Evolutionary conservation across 2,797 vertebrate genomes (phyloP).

Genomic region (Esox masquinongy): DNA sequence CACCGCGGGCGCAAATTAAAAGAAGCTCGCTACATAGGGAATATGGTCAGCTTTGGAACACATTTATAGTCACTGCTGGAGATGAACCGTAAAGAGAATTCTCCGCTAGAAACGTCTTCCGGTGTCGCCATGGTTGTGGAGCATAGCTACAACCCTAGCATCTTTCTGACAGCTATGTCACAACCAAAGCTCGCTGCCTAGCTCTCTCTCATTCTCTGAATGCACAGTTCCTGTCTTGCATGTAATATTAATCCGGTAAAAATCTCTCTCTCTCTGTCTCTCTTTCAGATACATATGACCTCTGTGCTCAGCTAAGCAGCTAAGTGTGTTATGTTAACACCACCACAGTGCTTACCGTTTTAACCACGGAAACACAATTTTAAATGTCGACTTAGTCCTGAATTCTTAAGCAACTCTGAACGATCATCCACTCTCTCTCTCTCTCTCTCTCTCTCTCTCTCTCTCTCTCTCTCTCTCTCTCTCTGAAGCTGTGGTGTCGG

Average conservation of each 20-base stretch:
- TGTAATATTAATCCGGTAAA: constrained; percentile 75
- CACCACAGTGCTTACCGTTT: constrained; percentile 53
- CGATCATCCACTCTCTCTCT: constrained; percentile 35
- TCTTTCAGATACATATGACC: constrained; percentile 26
- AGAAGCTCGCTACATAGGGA: too few relatives aligned
- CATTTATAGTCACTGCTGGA: constrained; percentile 38
- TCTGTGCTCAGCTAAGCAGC: constrained; percentile 54
- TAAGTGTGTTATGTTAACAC: constrained; percentile 43
- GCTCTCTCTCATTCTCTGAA: constrained; percentile 58
- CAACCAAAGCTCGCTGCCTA: constrained; percentile 57
- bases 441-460: constrained; percentile 25
- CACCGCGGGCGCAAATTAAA: too few relatives aligned
- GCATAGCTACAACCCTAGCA: constrained; percentile 35
- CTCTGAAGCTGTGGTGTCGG: constrained; percentile 34
- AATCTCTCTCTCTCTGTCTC: constrained; percentile 6
- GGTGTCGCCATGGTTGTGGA: too few relatives aligned
- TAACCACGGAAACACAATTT: constrained; percentile 51
- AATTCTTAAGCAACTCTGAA: constrained; percentile 48
- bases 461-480: constrained; percentile 24
- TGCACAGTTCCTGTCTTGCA: constrained; percentile 63
- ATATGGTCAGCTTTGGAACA: constrained; percentile 15
- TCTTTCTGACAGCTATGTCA: constrained; percentile 68
- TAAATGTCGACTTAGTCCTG: constrained; percentile 50
- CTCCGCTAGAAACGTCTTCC: constrained; percentile 9
- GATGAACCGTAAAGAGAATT: constrained; percentile 39